These are phyloP conservation scores for Bombylius discolor DNA, from an alignment of 2,888 invertebrate genomes.

Conservation along the genomic window DNA sequence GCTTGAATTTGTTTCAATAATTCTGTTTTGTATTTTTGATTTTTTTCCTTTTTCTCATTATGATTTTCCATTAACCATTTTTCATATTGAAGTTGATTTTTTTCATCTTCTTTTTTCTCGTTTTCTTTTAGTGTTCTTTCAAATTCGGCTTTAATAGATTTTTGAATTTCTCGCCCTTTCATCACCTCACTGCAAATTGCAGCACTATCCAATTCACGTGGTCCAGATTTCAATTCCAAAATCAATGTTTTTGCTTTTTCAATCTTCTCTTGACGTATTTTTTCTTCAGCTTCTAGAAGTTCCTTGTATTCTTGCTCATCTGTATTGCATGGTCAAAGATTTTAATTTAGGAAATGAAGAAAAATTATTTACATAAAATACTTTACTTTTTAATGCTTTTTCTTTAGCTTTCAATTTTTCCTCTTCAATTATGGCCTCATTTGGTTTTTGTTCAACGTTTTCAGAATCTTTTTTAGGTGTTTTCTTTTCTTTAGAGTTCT, in stretches of 20 bases:
- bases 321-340: not conserved
- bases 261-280: slow-evolving; percentile 22
- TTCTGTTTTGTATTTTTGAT: slow-evolving; percentile 25
- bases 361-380: too few relatives aligned
- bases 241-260: slow-evolving; percentile 27
- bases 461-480: slow-evolving; percentile 34
- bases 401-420: slow-evolving; percentile 18
- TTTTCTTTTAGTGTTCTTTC: slow-evolving; percentile 20
- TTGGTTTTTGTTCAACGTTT: slow-evolving; percentile 25
- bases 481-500: slow-evolving; percentile 28
- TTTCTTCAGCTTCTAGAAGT: slow-evolving; percentile 22
- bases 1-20: slow-evolving; percentile 25
- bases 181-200: slow-evolving; percentile 30
- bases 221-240: slow-evolving; percentile 28
- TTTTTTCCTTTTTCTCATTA: slow-evolving; percentile 18
- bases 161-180: slow-evolving; percentile 27
- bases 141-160: slow-evolving; percentile 24
- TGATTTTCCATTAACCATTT: slow-evolving; percentile 31
- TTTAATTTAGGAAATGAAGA: too few relatives aligned
- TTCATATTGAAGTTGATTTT: slow-evolving; percentile 28
- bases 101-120: slow-evolving; percentile 27
- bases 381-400: slow-evolving; percentile 21
- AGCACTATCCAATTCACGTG: slow-evolving; percentile 30
- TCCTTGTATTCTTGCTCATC: slow-evolving; percentile 1
- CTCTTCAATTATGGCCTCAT: not conserved